Conservation (phyloP, 2,797 vertebrate species). For the Poecilia velifera region DNA sequence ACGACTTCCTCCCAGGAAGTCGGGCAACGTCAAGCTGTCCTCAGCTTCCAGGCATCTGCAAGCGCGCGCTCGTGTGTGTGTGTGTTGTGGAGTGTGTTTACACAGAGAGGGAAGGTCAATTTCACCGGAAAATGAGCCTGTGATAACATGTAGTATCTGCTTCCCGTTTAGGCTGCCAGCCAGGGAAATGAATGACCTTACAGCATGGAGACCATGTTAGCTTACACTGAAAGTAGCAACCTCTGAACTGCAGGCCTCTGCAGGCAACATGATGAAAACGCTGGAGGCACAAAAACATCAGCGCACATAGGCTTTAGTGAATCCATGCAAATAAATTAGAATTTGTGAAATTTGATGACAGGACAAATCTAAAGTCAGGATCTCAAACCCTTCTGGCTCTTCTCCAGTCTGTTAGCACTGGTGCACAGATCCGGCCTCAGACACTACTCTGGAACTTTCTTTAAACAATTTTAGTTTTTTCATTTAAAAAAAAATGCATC, state of each 20-base stretch:
- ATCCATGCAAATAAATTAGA: background rate
- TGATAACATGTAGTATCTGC: constrained; percentile 67
- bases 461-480: background rate
- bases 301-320: background rate
- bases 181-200: constrained; percentile 64
- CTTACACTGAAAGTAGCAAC: constrained; percentile 26
- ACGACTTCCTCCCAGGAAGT: constrained; percentile 42
- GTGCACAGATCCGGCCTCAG: background rate
- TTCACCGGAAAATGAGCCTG: constrained; percentile 66
- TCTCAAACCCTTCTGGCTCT: background rate
- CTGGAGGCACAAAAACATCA: background rate
- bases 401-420: background rate
- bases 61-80: constrained; percentile 3
- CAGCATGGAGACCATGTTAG: constrained; percentile 33
- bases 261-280: background rate
- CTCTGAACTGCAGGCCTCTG: constrained; percentile 4
- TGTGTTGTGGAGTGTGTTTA: constrained; percentile 58
- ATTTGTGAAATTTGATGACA: background rate
- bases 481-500: background rate
- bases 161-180: constrained; percentile 54
- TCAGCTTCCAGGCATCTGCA: constrained; percentile 1
- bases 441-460: background rate
- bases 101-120: constrained; percentile 57
- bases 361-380: background rate
- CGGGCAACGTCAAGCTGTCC: background rate